Evolutionary conservation across 2,797 vertebrate genomes (phyloP), one percentile per base, ranked within the genome.

Genomic region (Zalophus californianus): DNA sequence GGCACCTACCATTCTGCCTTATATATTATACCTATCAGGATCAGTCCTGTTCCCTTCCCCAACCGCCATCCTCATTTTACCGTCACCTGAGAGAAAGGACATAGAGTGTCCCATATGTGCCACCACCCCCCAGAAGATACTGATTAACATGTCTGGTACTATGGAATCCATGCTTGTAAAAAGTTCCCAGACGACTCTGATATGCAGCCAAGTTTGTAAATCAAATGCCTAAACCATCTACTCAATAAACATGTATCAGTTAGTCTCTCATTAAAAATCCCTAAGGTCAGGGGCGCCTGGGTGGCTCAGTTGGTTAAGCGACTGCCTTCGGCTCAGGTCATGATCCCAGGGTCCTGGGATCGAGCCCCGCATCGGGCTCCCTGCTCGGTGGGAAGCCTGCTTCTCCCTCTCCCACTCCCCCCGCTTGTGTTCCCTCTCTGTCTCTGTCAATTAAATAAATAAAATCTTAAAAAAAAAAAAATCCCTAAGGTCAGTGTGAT

Each of bases 191-290:
- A n/a, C 64, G 54, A 96, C 77, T 60, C 60, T 78, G 3, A 78
- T 41, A 70, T 3, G 23, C 54, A 86, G 82, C 41, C 62, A 91
- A 75, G 64, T 62, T 35, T 83, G 8, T 93, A 90, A 92, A 90
- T 80, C 54, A 83, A 35, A 88, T 35, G 58, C 10, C 50, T 87
- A 95, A 87, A 93, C 44, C 72, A 58, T 23, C 54, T 56, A 96
- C 41, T 91, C 77, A 84, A 52, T 90, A 93, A 95, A 85, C 41
- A 73, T 1, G 1, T 48, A 82, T 11, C 86, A 73, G 95, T 70
- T 80, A 68, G 94, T 92, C 41, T 83, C 54, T 90, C 66, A 73
- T n/a, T 38, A 92, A 93, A 94, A 96, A 89, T 73, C 58, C 87
- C 52, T 80, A 83, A 60, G 54, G 58, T 66, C 38, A 56, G 18